Conservation (phyloP, 2,888 invertebrate species). For the Hirtodrosophila duncani region DNA sequence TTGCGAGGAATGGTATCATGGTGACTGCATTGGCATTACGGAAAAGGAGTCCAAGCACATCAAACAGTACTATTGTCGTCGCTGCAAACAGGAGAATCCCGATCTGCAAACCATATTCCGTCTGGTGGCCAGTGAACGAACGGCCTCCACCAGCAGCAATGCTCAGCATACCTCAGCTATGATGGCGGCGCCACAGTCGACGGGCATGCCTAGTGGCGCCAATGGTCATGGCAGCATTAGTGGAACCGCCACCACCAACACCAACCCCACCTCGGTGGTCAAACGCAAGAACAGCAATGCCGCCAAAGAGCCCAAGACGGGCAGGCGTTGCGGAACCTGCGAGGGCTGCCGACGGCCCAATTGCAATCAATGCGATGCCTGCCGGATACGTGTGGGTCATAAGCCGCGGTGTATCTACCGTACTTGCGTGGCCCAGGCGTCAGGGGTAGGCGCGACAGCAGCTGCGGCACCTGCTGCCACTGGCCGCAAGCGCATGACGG, state of each 20-base stretch:
- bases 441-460: not conserved
- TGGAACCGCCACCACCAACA: not conserved
- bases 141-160: slow-evolving; percentile 20
- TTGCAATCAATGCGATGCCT: slow-evolving; percentile 77
- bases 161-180: too few species aligned
- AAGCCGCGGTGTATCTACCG: slow-evolving; percentile 80
- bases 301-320: slow-evolving; percentile 45
- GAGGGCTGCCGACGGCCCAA: slow-evolving; percentile 82
- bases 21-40: slow-evolving; percentile 97
- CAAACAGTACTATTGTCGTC: slow-evolving; percentile 94
- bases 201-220: too few species aligned
- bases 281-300: slow-evolving; percentile 68
- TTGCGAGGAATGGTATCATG: slow-evolving; percentile 99
- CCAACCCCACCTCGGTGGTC: slow-evolving; percentile 3
- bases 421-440: slow-evolving; percentile 76
- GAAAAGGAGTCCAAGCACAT: slow-evolving; percentile 95
- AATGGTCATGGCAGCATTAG: too few species aligned
- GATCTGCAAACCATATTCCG: slow-evolving; percentile 82
- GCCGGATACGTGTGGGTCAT: slow-evolving; percentile 74
- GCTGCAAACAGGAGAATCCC: slow-evolving; percentile 90
- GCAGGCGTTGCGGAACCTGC: slow-evolving; percentile 85
- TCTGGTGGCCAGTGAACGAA: slow-evolving; percentile 71
- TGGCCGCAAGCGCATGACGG: slow-evolving; percentile 49
- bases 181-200: too few species aligned
- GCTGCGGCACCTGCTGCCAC: slow-evolving; percentile 17